These are phyloP conservation scores for Platichthys flesus DNA, from an alignment of 2,113 vertebrate genomes.

Conservation along the genomic window DNA sequence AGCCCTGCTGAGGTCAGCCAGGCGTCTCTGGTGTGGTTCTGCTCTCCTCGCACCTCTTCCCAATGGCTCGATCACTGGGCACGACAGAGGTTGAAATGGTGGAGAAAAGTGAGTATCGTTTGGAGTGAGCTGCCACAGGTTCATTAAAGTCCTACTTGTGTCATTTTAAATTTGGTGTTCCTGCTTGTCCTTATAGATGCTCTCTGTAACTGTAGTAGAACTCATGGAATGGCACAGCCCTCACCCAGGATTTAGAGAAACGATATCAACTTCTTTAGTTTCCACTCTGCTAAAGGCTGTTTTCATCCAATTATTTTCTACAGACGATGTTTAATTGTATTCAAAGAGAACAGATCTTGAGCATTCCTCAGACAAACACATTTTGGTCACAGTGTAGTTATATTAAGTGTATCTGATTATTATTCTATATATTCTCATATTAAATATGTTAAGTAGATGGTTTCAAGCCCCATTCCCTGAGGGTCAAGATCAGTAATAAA, in stretches of 20 bases:
- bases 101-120: conserved; percentile 90
- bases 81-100: conserved; percentile 93
- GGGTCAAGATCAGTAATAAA: too few species aligned
- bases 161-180: background rate
- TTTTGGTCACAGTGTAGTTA: too few species aligned
- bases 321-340: too few species aligned
- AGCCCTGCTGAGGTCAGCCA: conserved; percentile 88
- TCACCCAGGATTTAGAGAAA: background rate
- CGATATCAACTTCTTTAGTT: background rate
- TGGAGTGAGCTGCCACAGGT: background rate
- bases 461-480: too few species aligned
- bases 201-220: too few species aligned
- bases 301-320: too few species aligned
- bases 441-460: too few species aligned
- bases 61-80: conserved; percentile 98
- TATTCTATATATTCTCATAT: background rate
- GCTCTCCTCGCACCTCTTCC: conserved; percentile 88
- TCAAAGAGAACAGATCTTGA: too few species aligned
- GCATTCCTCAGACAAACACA: too few species aligned
- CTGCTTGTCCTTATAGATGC: too few species aligned
- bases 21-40: conserved; percentile 93
- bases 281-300: background rate
- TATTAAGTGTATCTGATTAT: background rate
- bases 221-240: too few species aligned
- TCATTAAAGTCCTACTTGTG: too few species aligned